Base-by-base conservation (phyloP, 2,888 invertebrate species). In the Aleiodes leptofemur region DNA sequence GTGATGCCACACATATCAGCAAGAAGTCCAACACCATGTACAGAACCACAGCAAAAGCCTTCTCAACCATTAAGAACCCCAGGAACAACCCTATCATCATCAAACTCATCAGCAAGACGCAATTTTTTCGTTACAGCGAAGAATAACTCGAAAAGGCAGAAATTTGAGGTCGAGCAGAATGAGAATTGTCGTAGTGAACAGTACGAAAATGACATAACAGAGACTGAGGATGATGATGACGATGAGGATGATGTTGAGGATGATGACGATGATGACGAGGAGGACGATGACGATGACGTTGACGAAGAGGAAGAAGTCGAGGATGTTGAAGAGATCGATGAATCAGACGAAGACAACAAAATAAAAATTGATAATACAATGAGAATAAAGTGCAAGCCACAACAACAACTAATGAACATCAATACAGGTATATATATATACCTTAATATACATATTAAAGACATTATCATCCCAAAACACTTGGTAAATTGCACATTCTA, bases 1-100 rank as follows among this genome's bases (percentile, higher is more conserved):
- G 96, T 97, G 57, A 95, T 97, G 94, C 97, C 97, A 1, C 91
- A 95, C 53, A 92, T 94, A 79, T 93, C 85, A 9, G 79, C 83
- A 4, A 80, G 85, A 9, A 85, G 83, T 76, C 83, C 79, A 55
- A 81, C 77, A 56, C 79, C 79, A 13, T 51, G 72, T 14, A 72
- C 57, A 51, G 77, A 75, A 69, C 50, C 14, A 69, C 72, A 34
- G 6, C 34, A 34, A 3, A 34, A 34, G 34, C 34, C 34, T 6
- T 4, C 34, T 6, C 34, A 34, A 34, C 4, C 53, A 14, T 51
- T 68, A 14, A 64, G 61, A 64, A 43, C 61, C 9, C 11, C 51
- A 13, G 31, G 51, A 38, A 31, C 72, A 23, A 53, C 70, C 76
- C 48, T 78, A 72, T 73, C 84, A 0, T 87, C 85, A 4, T 72